Conservation (phyloP, 1,140 invertebrate species). For the Drosophila sproati region DNA sequence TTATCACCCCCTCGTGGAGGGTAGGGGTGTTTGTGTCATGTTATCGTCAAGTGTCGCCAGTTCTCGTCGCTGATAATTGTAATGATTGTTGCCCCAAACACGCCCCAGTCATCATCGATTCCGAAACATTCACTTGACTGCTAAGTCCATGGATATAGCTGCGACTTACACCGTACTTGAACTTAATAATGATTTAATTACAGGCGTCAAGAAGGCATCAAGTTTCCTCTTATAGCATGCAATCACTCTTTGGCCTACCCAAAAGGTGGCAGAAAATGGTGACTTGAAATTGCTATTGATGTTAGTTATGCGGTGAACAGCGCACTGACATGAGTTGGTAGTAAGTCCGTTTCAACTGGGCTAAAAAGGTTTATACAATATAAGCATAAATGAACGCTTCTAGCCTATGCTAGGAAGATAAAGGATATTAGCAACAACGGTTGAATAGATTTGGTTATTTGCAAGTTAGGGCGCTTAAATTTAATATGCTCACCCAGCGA, state of each 20-base stretch:
- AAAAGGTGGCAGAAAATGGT: background rate
- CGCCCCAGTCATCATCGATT: conserved; percentile 47
- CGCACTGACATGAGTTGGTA: background rate
- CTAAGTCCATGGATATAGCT: conserved; percentile 13
- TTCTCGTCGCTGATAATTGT: conserved; percentile 68
- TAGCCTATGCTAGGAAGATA: too few relatives aligned
- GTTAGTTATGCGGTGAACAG: background rate
- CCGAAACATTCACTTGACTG: conserved; percentile 1
- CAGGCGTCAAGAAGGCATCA: conserved; percentile 33
- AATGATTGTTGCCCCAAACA: conserved; percentile 43
- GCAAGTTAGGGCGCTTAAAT: too few relatives aligned
- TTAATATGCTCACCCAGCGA: too few relatives aligned
- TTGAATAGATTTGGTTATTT: too few relatives aligned
- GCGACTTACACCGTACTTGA: conserved; percentile 16
- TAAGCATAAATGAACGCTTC: too few relatives aligned
- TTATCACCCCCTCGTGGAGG: conserved; percentile 57
- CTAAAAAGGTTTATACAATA: background rate
- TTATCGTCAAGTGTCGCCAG: conserved; percentile 70
- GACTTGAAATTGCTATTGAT: background rate
- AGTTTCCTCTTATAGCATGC: conserved; percentile 23
- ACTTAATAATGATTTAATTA: conserved; percentile 70
- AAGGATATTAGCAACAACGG: too few relatives aligned
- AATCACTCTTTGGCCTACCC: background rate
- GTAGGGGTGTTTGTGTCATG: conserved; percentile 15
- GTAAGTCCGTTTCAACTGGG: background rate